These are phyloP conservation scores for Engystomops pustulosus DNA, from an alignment of 2,113 vertebrate species.

Conservation along the genomic window DNA sequence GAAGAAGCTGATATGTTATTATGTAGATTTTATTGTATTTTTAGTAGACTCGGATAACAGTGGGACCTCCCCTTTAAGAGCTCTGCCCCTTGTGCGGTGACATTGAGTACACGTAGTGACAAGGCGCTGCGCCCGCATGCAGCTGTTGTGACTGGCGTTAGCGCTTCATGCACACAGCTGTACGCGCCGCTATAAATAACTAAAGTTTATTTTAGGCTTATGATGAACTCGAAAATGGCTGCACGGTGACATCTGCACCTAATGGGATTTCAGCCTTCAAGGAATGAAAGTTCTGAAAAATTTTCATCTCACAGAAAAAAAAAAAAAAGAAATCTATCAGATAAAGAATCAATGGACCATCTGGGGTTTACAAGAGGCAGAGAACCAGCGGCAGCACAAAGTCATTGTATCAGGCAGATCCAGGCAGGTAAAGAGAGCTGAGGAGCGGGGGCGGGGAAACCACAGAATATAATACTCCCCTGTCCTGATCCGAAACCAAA, in stretches of 20 bases:
- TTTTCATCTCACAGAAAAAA: not conserved
- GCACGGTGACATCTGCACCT: slow-evolving; percentile 25
- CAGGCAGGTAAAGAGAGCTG: not conserved
- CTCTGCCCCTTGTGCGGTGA: no score
- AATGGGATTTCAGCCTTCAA: slow-evolving; percentile 39
- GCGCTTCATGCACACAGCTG: slow-evolving; percentile 3
- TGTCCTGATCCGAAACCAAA: not conserved
- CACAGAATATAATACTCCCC: no score
- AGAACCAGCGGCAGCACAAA: not conserved
- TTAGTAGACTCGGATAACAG: no score
- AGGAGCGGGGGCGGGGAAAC: no score
- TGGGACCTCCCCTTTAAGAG: no score
- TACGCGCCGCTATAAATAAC: not conserved
- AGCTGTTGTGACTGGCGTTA: slow-evolving; percentile 23
- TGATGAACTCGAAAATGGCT: slow-evolving; percentile 22
- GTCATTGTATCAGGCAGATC: slow-evolving; percentile 17
- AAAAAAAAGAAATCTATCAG: not conserved
- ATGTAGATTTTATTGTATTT: no score
- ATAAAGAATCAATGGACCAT: slow-evolving; percentile 1
- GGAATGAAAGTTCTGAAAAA: not conserved
- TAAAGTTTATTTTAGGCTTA: slow-evolving; percentile 27
- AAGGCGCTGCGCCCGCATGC: not conserved
- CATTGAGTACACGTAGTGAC: slow-evolving; percentile 1
- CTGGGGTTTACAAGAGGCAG: slow-evolving; percentile 16
- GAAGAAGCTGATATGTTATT: no score